phyloP scores from a whole-genome alignment of 2,113 vertebrate species.

The Neodontobutis hainanensis region DNA sequence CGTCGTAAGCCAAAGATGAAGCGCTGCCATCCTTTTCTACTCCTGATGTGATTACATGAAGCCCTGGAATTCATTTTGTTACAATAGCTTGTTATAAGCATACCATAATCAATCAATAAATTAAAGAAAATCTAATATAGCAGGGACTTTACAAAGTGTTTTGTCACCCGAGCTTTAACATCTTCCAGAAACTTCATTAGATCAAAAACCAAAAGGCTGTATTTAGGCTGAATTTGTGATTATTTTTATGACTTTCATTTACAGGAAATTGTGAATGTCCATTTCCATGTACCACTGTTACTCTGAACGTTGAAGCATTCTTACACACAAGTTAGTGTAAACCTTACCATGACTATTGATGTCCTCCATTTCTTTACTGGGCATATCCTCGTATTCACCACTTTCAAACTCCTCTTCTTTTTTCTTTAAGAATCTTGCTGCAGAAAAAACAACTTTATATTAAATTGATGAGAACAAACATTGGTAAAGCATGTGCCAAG shows the following conservation, averaged over 20 bases:
- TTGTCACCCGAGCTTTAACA: no score
- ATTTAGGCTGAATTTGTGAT: no score
- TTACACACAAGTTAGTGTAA: background rate
- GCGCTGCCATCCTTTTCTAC: background rate
- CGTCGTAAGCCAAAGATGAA: conserved; percentile 64
- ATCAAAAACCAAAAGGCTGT: no score
- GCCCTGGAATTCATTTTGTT: background rate
- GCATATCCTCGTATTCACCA: conserved; percentile 54
- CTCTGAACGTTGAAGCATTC: background rate
- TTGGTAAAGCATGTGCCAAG: background rate
- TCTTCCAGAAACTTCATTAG: no score
- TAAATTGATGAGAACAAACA: background rate
- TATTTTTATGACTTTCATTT: no score
- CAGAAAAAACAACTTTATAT: background rate
- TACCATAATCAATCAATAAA: background rate
- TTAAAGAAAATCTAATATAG: no score
- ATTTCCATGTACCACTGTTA: background rate
- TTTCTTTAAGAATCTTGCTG: conserved; percentile 16
- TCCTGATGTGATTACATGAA: conserved; percentile 14
- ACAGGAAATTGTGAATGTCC: background rate
- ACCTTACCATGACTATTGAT: conserved; percentile 29
- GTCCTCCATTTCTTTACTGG: conserved; percentile 16
- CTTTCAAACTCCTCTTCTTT: conserved; percentile 38
- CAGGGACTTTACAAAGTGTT: no score
- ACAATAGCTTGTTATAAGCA: background rate